Base-by-base conservation (phyloP, 1,140 invertebrate genomes). In the Lucilia cuprina region DNA sequence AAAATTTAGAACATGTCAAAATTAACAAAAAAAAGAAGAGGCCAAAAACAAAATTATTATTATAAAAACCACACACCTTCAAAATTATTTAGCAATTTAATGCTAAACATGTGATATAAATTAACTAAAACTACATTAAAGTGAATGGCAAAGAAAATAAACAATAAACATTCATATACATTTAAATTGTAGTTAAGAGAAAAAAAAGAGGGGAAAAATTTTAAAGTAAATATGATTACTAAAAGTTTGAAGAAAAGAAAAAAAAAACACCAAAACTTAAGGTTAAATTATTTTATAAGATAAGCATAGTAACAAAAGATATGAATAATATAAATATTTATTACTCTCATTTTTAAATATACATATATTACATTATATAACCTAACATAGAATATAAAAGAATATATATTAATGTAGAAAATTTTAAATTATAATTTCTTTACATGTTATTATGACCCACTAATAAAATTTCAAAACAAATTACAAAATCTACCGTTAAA, bases 71-170 rank as follows among this genome's bases (percentile, higher is more conserved):
- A 50, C 77, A 82, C 82, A 65, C 70, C 75, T 55, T 83, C 50
- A 74, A 74, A 78, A 34, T 74, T 77, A 82, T 89, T 89, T 89
- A 89, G 88, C 88, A 86, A 86, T 87, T 87, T 84, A 86, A 85
- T 89, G 88, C 88, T 89, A 89, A 89, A 89, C 88, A 89, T 88
- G 87, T 89, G 87, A 89, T 84, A 83, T 55, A 84, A 83, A 65
- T 75, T 77, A 74, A 50, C n/a, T 55, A 74, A 84, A 77, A 30
- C 34, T 35, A 74, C 83, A 55, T 78, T 34, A 77, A 74, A 70
- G 49, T 34, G 17, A 30, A 17, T 4, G 25, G 55, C 14, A 47
- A 19, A 80, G 47, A 34, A 65, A 60, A 82, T 25, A 35, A 83
- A 83, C 14, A 49, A 50, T 21, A 21, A 70, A 21, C 19, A 21